Percentiles rank a stretch among this genome's conserved stretches.
Evolutionary conservation across 1,140 invertebrate genomes (phyloP).

Genomic region (Drosophila kanapiae): DNA sequence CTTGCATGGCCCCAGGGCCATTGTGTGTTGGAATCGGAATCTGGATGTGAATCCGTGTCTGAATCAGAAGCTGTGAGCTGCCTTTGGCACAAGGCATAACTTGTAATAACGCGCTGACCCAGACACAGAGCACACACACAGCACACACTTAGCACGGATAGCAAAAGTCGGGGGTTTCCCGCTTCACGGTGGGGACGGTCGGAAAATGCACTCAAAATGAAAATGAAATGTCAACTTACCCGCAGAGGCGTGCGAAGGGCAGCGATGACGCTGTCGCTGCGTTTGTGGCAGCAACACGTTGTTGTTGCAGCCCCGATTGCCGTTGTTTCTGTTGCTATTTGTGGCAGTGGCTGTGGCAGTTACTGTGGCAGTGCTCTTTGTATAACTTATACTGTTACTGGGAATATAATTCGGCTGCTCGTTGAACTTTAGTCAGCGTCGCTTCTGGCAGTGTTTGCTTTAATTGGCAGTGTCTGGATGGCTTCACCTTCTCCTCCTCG

Average conservation of each 20-base stretch:
- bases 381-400: constrained; percentile 16
- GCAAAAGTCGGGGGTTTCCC: constrained; percentile 20
- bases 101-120: constrained; percentile 74
- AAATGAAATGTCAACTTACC: constrained; percentile 80
- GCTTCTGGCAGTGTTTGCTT: constrained; percentile 19
- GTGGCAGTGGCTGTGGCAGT: constrained; percentile 8
- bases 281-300: constrained; percentile 49
- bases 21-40: constrained; percentile 35
- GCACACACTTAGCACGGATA: not conserved
- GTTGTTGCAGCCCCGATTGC: constrained; percentile 28
- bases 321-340: not conserved
- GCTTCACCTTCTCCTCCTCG: not conserved
- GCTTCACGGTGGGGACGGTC: constrained; percentile 31
- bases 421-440: constrained; percentile 5
- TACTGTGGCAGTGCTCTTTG: constrained; percentile 11
- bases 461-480: constrained; percentile 56
- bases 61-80: constrained; percentile 21
- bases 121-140: constrained; percentile 30
- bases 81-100: constrained; percentile 58
- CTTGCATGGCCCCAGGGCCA: constrained; percentile 8
- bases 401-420: constrained; percentile 33
- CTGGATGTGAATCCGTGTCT: constrained; percentile 18
- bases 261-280: constrained; percentile 50
- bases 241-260: constrained; percentile 60
- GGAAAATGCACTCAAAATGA: constrained; percentile 66